Evolutionary conservation across 2,113 vertebrate species (phyloP).

Genomic region (Pyxicephalus adspersus): DNA sequence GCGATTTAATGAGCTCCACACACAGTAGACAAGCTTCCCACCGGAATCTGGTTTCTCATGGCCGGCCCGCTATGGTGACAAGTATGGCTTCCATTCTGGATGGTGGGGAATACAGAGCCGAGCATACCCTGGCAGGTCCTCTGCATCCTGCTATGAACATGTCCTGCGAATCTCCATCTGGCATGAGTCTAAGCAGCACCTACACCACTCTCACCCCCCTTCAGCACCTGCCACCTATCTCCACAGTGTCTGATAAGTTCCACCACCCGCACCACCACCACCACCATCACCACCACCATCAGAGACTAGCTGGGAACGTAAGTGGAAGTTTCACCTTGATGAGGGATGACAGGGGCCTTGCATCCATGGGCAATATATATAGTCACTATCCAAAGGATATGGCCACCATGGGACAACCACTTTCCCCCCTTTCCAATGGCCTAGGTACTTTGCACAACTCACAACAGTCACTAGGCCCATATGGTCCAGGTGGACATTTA

Average conservation of each 20-base stretch:
- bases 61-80: slow-evolving; percentile 87
- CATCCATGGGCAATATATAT: slow-evolving; percentile 93
- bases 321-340: slow-evolving; percentile 95
- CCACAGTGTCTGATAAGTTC: slow-evolving; percentile 95
- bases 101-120: slow-evolving; percentile 89
- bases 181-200: slow-evolving; percentile 91
- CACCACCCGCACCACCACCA: slow-evolving; percentile 88
- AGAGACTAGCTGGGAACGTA: slow-evolving; percentile 88
- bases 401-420: slow-evolving; percentile 88
- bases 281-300: slow-evolving; percentile 76
- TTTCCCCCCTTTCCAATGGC: slow-evolving; percentile 91
- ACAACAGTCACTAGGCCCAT: slow-evolving; percentile 85
- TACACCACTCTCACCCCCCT: slow-evolving; percentile 95
- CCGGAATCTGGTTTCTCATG: slow-evolving; percentile 89
- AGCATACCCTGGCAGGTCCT: slow-evolving; percentile 84
- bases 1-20: slow-evolving; percentile 89
- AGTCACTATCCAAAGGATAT: slow-evolving; percentile 96
- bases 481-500: slow-evolving; percentile 86
- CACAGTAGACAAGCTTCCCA: slow-evolving; percentile 85
- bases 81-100: slow-evolving; percentile 91
- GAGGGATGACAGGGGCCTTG: slow-evolving; percentile 90
- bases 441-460: slow-evolving; percentile 89
- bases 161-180: slow-evolving; percentile 89
- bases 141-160: slow-evolving; percentile 95
- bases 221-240: slow-evolving; percentile 94